These are phyloP conservation scores for Drosophila teissieri DNA, from an alignment of 1,140 invertebrate genomes.

Conservation along the genomic window DNA sequence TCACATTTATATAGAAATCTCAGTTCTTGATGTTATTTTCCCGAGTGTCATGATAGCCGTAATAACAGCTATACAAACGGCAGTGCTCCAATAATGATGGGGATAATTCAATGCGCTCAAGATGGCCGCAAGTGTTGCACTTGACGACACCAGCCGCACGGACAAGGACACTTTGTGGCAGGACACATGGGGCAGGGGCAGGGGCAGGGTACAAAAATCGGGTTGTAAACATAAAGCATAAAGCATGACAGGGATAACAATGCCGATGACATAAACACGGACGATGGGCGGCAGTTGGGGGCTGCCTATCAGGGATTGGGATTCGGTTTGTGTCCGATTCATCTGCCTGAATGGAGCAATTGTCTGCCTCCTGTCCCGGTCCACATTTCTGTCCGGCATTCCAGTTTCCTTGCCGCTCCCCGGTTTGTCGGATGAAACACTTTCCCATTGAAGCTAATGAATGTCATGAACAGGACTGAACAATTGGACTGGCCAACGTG, in stretches of 20 bases:
- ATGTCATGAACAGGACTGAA: slow-evolving; percentile 46
- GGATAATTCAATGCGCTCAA: slow-evolving; percentile 61
- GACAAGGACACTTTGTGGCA: slow-evolving; percentile 11
- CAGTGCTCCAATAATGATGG: slow-evolving; percentile 35
- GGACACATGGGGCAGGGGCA: neutral
- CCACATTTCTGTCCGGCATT: slow-evolving; percentile 10
- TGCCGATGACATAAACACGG: slow-evolving; percentile 61
- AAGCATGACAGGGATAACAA: slow-evolving; percentile 68
- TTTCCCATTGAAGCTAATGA: slow-evolving; percentile 60
- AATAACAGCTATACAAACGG: slow-evolving; percentile 23
- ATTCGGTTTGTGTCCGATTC: slow-evolving; percentile 35
- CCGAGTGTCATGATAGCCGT: slow-evolving; percentile 5
- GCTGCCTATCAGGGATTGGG: slow-evolving; percentile 30
- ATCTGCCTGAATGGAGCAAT: slow-evolving; percentile 53
- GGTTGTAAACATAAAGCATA: slow-evolving; percentile 64
- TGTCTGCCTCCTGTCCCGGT: slow-evolving; percentile 40
- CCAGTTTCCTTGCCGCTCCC: slow-evolving; percentile 8
- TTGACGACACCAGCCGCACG: slow-evolving; percentile 39
- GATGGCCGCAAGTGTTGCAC: slow-evolving; percentile 65
- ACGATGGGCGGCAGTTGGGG: slow-evolving; percentile 28
- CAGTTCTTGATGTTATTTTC: neutral
- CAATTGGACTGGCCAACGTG: slow-evolving; percentile 31
- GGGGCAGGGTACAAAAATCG: slow-evolving; percentile 39
- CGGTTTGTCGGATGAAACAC: slow-evolving; percentile 54
- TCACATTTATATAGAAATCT: neutral